Base-by-base conservation (phyloP, 1,140 invertebrate species). In the Popillia japonica region DNA sequence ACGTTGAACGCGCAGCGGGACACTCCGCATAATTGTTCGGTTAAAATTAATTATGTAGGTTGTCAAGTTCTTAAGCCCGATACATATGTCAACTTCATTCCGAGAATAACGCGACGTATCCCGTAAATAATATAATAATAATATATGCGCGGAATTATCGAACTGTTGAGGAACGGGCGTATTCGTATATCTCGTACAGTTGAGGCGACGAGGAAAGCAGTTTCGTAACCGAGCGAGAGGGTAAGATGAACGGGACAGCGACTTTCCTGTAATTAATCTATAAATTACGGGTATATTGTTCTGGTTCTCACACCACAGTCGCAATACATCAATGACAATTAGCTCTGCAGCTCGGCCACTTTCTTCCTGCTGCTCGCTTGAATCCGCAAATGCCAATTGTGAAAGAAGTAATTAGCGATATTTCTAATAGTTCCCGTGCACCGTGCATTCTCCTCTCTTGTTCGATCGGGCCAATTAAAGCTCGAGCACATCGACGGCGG, bases 181-280 rank as follows among this genome's bases (percentile, higher is more conserved):
- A 10, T 34, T 22, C 61, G 10, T 68, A 34, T n/a, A n/a, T n/a
- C n/a, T 34, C 27, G 2, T 34, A 1, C 27, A 34, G 61, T 7
- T 68, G 9, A 22, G 11, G 22, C 6, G 14, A 68, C 61, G 11
- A 68, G 22, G 61, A 68, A 22, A 23, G 27, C 20, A 7, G 11
- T 14, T 8, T 68, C 17, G 4, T 8, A 10, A 10, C 17, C 1
- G 41, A 74, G 72, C 8, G 72, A 74, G 72, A 74, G 17, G 61
- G 61, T 6, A 73, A 78, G 77, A 78, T 41, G 61, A 68, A 68
- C 61, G 61, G 61, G 61, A 68, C 61, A 68, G 61, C 61, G 61
- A 78, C 73, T 78, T 79, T 76, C 78, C 78, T 61, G 68, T 79
- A 79, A 79, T 79, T 79, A 79, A 79, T 79, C 78, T 79, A 79